These are phyloP conservation scores for Hemicordylus capensis DNA, from an alignment of 2,113 vertebrate species.

Conservation along the genomic window DNA sequence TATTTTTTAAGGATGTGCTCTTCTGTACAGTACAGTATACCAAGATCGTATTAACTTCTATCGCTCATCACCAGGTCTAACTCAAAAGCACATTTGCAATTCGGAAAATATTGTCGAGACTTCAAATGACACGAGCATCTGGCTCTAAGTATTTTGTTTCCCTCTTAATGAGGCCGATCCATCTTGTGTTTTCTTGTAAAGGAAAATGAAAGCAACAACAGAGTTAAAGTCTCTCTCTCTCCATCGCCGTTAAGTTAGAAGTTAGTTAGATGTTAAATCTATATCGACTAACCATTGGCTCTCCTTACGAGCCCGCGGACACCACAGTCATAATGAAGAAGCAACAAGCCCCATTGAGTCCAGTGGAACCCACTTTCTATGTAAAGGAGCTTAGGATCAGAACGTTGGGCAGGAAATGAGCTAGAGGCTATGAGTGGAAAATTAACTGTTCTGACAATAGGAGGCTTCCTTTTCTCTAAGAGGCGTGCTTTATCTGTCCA, in stretches of 20 bases:
- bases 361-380: neutral
- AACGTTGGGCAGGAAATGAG: neutral
- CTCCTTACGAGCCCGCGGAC: neutral
- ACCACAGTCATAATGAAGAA: neutral
- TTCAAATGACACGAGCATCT: neutral
- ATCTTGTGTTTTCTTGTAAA: neutral
- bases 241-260: neutral
- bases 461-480: neutral
- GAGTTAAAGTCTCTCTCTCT: neutral
- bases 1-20: neutral
- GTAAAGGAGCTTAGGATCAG: slow-evolving; percentile 14
- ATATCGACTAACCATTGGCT: neutral
- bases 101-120: neutral
- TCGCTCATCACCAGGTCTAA: slow-evolving; percentile 56
- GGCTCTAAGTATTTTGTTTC: neutral
- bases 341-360: neutral
- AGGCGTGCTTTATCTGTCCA: neutral
- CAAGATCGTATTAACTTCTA: neutral
- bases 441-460: neutral
- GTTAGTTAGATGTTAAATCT: neutral
- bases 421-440: slow-evolving; percentile 5
- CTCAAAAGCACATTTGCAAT: slow-evolving; percentile 16
- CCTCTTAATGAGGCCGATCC: neutral
- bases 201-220: neutral
- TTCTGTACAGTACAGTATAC: neutral